Conservation (phyloP, 2,113 vertebrate genomes). For the Cranoglanis bouderius region DNA sequence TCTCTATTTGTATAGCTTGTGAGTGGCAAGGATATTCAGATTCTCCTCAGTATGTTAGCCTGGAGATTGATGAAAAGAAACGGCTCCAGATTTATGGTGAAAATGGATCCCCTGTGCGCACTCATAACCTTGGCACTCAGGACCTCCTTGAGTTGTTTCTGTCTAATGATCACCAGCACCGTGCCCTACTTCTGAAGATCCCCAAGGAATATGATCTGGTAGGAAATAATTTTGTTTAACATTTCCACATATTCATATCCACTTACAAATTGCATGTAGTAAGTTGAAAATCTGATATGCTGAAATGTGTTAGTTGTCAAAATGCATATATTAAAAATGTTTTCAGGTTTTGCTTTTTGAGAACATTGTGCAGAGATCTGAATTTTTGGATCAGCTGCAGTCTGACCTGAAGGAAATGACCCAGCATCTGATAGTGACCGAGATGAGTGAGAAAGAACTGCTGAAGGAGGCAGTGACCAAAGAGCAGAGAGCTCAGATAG, state of each 20-base stretch:
- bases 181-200: constrained; percentile 83
- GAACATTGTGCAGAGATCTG: constrained; percentile 71
- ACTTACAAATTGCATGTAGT: not conserved
- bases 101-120: constrained; percentile 71
- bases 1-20: constrained; percentile 68
- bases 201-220: constrained; percentile 96
- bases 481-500: constrained; percentile 83
- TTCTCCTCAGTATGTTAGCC: constrained; percentile 68
- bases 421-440: constrained; percentile 65
- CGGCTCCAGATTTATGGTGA: constrained; percentile 79
- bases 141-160: constrained; percentile 74
- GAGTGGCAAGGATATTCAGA: constrained; percentile 86
- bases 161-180: constrained; percentile 76
- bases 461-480: constrained; percentile 84
- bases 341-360: constrained; percentile 87
- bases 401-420: constrained; percentile 54
- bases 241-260: not conserved
- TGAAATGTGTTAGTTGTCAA: not conserved
- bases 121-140: constrained; percentile 71
- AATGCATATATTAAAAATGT: not conserved
- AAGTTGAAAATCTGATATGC: not conserved
- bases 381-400: constrained; percentile 74
- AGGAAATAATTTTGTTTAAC: constrained; percentile 41
- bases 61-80: constrained; percentile 72
- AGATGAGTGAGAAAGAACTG: constrained; percentile 78